Conservation (phyloP, 2,888 invertebrate genomes). For the Hetaerina titia region DNA sequence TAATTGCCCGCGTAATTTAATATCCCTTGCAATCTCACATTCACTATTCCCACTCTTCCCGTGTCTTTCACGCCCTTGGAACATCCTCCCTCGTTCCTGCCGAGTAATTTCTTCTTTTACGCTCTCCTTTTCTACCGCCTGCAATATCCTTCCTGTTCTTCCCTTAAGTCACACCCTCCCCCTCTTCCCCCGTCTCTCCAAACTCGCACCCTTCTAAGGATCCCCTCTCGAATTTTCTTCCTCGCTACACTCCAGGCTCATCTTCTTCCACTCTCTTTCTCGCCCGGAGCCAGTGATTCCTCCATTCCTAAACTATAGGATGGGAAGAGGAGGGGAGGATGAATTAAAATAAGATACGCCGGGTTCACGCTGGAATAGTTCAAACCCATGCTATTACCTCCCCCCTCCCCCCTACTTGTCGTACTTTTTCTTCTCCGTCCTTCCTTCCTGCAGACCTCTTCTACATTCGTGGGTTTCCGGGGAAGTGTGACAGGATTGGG, state of each 20-base stretch:
- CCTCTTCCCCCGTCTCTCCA: not conserved
- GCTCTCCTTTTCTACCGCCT: not conserved
- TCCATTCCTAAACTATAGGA: not conserved
- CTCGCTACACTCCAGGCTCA: too few relatives aligned
- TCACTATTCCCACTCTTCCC: not conserved
- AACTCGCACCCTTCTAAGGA: not conserved
- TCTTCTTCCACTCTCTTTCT: not conserved
- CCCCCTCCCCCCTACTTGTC: not conserved
- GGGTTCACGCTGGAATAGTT: not conserved
- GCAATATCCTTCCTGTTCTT: not conserved
- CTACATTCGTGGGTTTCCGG: slow-evolving; percentile 4
- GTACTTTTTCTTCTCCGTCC: not conserved
- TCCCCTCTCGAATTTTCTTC: not conserved
- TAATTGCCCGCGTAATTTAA: slow-evolving; percentile 39
- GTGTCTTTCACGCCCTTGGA: not conserved
- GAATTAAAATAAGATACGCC: not conserved
- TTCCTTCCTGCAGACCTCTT: not conserved
- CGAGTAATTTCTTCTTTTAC: not conserved
- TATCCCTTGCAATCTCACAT: slow-evolving; percentile 27
- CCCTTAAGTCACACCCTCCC: not conserved
- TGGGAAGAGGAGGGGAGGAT: not conserved
- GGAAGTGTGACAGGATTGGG: not conserved
- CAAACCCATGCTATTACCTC: not conserved
- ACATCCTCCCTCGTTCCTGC: not conserved
- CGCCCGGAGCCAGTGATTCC: not conserved